Evolutionary conservation across 2,888 invertebrate species (phyloP), one percentile per base, ranked within the genome.

Genomic region (Sphinx pinastri): DNA sequence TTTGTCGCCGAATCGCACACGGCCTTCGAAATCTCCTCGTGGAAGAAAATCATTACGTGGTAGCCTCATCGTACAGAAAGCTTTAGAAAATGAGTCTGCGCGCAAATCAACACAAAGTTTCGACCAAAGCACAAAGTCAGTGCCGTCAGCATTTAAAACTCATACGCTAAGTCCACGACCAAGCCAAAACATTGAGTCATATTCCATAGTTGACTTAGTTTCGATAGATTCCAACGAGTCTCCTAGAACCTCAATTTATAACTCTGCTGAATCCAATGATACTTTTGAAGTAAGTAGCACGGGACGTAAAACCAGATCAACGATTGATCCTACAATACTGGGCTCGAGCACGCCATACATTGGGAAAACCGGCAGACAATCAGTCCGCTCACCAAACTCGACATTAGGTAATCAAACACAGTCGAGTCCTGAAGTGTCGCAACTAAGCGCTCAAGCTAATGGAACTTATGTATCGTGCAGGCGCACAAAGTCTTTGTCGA

Each of bases 151-250:
- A 0, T 77, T 76, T 45, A 70, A 73, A 52, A 82, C 86, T 0
- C 79, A 80, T 14, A 83, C 86, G 0, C 68, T 82, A 5, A 85
- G 84, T 45, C 83, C 87, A 0, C 74, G 83, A 4, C 60, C 77
- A 4, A 72, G 68, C 5, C 73, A 71, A n/a, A 79, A 84, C 38
- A 69, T 87, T 25, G 91, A 92, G 67, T 81, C 89, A 0, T 92
- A 91, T 73, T 92, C 93, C 0, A 86, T 92, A 2, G 92, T 93
- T 0, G 93, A 93, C 71, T 75, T 93, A 8, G 88, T 93, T 0
- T 91, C 92, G 0, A 68, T 84, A 0, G 88, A 89, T 67, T 85
- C 88, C 0, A 80, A 79, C n/a, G 83, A 84, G 4, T 84, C 90
- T 1, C 75, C 72, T 10, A 73, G 72, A 47, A 67, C 77, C 0